Base-by-base conservation (phyloP, 1,140 invertebrate genomes). In the Drosophila bipectinata region DNA sequence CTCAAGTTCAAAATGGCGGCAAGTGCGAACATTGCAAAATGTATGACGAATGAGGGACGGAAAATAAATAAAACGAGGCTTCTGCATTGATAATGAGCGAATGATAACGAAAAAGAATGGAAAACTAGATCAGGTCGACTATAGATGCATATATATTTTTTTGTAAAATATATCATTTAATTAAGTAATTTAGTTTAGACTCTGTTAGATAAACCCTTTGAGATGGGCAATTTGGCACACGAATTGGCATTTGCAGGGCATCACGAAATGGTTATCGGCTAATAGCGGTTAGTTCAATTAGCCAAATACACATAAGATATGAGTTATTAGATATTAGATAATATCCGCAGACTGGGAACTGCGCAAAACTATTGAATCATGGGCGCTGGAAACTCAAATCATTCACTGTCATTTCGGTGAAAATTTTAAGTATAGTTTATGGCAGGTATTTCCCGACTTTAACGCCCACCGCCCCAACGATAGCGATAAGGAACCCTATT, bases 1-100 rank as follows among this genome's bases (percentile, higher is more conserved):
- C 51, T 68, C 72, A 75, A 68, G 72, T 76, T 75, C 72, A 75
- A 75, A 75, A 75, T 75, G 72, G 45, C 61, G 61, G 14, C 72
- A 59, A 75, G 47, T 66, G 72, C 55, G 39, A 54, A 49, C 32
- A 72, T 72, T 59, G 54, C 66, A 32, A 57, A 69, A 47, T 39
- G 37, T 74, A 44, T 74, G 53, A 58, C 71, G 52, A 74, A 64
- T 74, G 55, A 44, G 52, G 14, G 51, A 61, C 58, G 57, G 51
- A 30, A 51, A 39, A 10, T 14, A 24, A 15, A 44, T 44, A 8
- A 18, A 44, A 18, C 41, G 12, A 45, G 54, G 41, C 10, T 26
- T 45, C 39, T 39, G 59, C 45, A 55, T 63, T 51, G 72, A 52
- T 54, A 73, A 73, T 73, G 28, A 56, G 34, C 8, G 6, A 62